These are phyloP conservation scores for Drosophila gunungcola DNA, from an alignment of 1,140 invertebrate species.

Conservation along the genomic window DNA sequence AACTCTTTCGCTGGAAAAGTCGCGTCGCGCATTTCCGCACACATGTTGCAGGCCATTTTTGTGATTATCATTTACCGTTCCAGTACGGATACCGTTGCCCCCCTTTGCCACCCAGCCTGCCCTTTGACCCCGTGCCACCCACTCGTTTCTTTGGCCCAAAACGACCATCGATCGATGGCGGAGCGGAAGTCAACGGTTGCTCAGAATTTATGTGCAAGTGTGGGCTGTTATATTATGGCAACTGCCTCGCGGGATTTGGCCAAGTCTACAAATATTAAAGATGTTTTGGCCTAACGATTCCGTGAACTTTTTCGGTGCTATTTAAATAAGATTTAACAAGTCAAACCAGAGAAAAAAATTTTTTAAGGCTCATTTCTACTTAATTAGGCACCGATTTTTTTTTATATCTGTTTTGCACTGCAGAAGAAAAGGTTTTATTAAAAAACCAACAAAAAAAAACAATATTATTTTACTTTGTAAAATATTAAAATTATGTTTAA, in stretches of 20 bases:
- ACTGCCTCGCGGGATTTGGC: constrained; percentile 42
- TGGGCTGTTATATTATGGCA: constrained; percentile 50
- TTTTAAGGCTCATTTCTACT: too few species aligned
- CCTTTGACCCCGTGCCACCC: neutral
- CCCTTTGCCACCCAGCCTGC: neutral
- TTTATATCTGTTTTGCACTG: too few species aligned
- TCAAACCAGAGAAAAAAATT: neutral
- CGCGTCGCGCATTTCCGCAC: constrained; percentile 78
- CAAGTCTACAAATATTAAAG: constrained; percentile 20
- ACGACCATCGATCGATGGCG: constrained; percentile 50
- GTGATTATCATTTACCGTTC: constrained; percentile 79
- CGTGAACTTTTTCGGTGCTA: neutral
- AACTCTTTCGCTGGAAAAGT: constrained; percentile 77
- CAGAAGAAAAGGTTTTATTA: too few species aligned
- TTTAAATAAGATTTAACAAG: neutral
- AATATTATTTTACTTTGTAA: too few species aligned
- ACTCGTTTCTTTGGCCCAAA: constrained; percentile 23
- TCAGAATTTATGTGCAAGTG: constrained; percentile 59
- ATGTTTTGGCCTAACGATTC: neutral
- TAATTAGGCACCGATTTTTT: too few species aligned
- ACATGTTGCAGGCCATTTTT: constrained; percentile 79
- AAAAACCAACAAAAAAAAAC: too few species aligned
- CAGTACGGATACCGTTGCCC: constrained; percentile 1
- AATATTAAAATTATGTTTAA: too few species aligned
- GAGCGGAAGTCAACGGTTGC: constrained; percentile 20